Percentiles rank a stretch among this genome's conserved stretches.
Conservation (phyloP, 2,113 vertebrate species). For the Corvus hawaiiensis region DNA sequence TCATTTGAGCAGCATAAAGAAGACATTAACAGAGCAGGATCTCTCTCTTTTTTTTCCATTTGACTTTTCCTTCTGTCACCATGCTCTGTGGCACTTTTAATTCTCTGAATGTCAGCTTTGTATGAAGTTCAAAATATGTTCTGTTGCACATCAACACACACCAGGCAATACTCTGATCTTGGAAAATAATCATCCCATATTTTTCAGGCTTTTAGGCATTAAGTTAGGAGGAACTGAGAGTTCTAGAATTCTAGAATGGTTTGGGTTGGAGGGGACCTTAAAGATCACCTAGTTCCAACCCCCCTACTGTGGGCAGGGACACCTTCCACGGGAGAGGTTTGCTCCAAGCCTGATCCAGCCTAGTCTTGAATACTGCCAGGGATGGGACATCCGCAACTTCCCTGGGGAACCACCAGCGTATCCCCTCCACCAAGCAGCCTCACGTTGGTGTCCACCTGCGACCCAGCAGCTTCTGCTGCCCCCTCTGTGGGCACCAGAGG, state of each 20-base stretch:
- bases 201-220: neutral
- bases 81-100: neutral
- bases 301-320: neutral
- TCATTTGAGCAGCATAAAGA: neutral
- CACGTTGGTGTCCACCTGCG: rapidly evolving
- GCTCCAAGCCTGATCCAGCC: neutral
- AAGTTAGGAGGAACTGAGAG: neutral
- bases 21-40: neutral
- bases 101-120: neutral
- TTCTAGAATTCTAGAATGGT: neutral
- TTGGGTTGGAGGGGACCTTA: neutral
- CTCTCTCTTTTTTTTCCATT: neutral
- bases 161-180: neutral
- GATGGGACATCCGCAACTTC: neutral
- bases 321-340: neutral
- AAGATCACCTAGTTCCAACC: neutral
- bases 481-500: neutral
- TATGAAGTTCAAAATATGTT: neutral
- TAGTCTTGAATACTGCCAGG: neutral
- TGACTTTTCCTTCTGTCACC: neutral
- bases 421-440: neutral
- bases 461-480: neutral
- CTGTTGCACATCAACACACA: neutral
- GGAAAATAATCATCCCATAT: neutral
- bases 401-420: rapidly evolving